Percentiles rank a stretch among this genome's conserved stretches.
Evolutionary conservation across 2,113 vertebrate genomes (phyloP).

Genomic region (Nannospalax galili): DNA sequence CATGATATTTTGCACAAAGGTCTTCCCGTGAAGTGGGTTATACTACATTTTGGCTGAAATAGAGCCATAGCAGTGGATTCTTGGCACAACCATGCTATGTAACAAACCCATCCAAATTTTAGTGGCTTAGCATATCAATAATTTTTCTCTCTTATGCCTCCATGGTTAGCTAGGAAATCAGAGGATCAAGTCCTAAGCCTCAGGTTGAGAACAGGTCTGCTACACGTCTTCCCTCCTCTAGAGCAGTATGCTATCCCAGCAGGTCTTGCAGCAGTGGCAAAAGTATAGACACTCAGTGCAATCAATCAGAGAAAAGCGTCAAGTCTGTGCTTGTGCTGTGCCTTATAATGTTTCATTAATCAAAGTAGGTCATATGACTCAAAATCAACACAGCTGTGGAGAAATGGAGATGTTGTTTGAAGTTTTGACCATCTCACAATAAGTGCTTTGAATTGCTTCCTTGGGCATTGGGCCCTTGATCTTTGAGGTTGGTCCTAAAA

Average conservation of each 20-base stretch:
- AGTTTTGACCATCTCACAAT: background rate
- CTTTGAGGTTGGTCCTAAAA: background rate
- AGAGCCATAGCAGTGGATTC: background rate
- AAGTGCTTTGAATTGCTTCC: background rate
- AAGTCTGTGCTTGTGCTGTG: background rate
- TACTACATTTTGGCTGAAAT: background rate
- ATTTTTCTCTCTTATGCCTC: background rate
- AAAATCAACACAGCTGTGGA: background rate
- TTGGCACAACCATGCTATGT: background rate
- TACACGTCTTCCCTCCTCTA: background rate
- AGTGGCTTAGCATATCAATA: background rate
- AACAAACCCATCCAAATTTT: constrained; percentile 37
- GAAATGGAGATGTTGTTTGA: background rate
- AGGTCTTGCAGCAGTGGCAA: background rate
- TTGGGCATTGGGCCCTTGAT: background rate
- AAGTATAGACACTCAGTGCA: background rate
- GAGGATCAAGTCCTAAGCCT: background rate
- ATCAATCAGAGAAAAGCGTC: background rate
- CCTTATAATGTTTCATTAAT: background rate
- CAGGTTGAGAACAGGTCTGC: background rate
- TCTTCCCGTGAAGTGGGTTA: background rate
- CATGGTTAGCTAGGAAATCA: background rate
- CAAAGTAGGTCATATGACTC: background rate
- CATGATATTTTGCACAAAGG: background rate
- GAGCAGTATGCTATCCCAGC: background rate